phyloP scores from a whole-genome alignment of 2,113 vertebrate genomes.

The Anolis carolinensis region DNA sequence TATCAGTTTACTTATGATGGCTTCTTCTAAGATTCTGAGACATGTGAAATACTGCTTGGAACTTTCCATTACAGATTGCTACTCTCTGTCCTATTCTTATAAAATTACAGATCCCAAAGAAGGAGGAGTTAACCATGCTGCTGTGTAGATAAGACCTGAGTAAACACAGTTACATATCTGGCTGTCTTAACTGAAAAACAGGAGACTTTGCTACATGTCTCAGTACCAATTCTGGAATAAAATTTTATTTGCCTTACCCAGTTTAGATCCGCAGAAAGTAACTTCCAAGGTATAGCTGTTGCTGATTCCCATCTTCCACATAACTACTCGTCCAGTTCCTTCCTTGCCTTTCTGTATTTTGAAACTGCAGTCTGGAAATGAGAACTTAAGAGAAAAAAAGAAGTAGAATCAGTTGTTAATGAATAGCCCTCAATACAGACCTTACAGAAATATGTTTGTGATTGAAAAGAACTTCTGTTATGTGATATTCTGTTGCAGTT shows the following conservation, averaged over 20 bases:
- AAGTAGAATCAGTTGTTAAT: background rate
- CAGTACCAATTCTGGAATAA: constrained; percentile 1
- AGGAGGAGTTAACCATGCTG: background rate
- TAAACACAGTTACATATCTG: background rate
- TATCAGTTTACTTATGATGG: background rate
- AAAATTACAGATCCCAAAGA: background rate
- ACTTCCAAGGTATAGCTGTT: constrained; percentile 83
- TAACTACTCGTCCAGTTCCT: constrained; percentile 77
- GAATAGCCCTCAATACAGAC: background rate
- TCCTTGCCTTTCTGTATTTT: constrained; percentile 75
- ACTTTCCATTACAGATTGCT: background rate
- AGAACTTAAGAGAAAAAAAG: constrained; percentile 73
- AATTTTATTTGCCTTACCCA: constrained; percentile 69
- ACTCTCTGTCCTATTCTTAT: background rate
- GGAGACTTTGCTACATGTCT: constrained; percentile 13
- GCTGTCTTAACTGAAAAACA: background rate
- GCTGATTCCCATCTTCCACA: constrained; percentile 81
- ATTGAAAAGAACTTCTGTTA: background rate
- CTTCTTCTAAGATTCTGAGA: background rate
- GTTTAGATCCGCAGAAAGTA: constrained; percentile 77
- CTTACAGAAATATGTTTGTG: background rate
- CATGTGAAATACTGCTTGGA: background rate
- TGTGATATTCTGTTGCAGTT: background rate
- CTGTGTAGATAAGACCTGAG: no score
- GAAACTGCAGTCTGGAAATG: constrained; percentile 78